Evolutionary conservation across 2,113 vertebrate species (phyloP).

Genomic region (Poeciliopsis prolifica): DNA sequence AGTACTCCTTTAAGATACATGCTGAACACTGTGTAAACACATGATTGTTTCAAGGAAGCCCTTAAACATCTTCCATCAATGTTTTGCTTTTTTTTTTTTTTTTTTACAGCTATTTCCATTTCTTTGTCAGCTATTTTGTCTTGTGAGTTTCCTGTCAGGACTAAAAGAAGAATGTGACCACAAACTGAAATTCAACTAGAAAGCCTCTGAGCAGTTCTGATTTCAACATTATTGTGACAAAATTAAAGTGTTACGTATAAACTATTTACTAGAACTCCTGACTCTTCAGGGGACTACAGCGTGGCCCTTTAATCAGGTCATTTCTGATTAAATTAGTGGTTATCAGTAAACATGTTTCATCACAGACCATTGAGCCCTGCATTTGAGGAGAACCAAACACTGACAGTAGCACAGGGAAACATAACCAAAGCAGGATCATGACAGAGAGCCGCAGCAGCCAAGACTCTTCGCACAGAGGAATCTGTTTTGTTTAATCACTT

Average conservation of each 20-base stretch:
- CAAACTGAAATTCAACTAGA: not conserved
- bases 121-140: not conserved
- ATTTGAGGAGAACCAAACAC: not conserved
- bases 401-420: not conserved
- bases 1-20: no score
- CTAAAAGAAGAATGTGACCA: no score
- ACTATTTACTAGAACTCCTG: not conserved
- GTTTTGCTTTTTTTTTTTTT: no score
- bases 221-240: not conserved
- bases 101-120: no score
- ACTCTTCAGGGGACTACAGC: no score
- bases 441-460: not conserved
- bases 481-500: not conserved
- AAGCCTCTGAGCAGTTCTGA: not conserved
- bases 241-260: not conserved
- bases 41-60: no score
- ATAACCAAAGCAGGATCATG: not conserved
- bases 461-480: not conserved
- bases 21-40: no score
- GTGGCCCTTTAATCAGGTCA: no score
- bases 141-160: no score
- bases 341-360: not conserved
- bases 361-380: not conserved
- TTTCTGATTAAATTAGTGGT: not conserved
- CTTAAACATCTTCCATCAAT: no score